Percentiles rank a stretch among this genome's conserved stretches.
Evolutionary conservation across 2,888 invertebrate genomes (phyloP).

Genomic region (Pediacus dermestoides): DNA sequence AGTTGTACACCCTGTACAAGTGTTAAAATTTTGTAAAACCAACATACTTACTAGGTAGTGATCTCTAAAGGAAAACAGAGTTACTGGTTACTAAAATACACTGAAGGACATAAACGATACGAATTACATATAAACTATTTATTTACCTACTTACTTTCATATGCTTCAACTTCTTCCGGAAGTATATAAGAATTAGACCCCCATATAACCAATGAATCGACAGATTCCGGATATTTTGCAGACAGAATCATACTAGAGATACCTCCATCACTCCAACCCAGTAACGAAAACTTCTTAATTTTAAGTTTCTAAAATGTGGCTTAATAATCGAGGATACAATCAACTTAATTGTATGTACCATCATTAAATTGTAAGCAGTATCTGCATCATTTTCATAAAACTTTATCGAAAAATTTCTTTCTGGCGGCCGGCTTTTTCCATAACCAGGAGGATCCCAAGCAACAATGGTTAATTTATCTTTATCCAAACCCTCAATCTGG

Average conservation of each 20-base stretch:
- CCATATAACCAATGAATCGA: constrained; percentile 73
- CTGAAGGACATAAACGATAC: no score
- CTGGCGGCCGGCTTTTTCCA: constrained; percentile 77
- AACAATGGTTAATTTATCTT: constrained; percentile 60
- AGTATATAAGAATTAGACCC: constrained; percentile 74
- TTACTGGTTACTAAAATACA: no score
- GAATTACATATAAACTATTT: no score
- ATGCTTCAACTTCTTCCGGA: constrained; percentile 62
- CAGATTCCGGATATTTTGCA: constrained; percentile 61
- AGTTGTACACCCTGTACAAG: no score
- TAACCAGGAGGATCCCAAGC: constrained; percentile 88
- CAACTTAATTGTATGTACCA: no score
- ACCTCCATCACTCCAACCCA: constrained; percentile 92
- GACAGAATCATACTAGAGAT: constrained; percentile 74
- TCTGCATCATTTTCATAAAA: constrained; percentile 75
- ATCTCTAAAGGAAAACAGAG: no score
- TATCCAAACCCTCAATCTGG: constrained; percentile 66
- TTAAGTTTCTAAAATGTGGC: constrained; percentile 55
- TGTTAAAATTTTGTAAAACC: no score
- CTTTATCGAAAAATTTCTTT: constrained; percentile 64
- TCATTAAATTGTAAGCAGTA: constrained; percentile 67
- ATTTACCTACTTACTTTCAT: constrained; percentile 54
- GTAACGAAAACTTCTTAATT: constrained; percentile 65
- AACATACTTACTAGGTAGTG: no score
- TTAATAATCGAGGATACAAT: no score